Evolutionary conservation across 2,797 vertebrate genomes (phyloP).

Genomic region (Ceryle rudis): DNA sequence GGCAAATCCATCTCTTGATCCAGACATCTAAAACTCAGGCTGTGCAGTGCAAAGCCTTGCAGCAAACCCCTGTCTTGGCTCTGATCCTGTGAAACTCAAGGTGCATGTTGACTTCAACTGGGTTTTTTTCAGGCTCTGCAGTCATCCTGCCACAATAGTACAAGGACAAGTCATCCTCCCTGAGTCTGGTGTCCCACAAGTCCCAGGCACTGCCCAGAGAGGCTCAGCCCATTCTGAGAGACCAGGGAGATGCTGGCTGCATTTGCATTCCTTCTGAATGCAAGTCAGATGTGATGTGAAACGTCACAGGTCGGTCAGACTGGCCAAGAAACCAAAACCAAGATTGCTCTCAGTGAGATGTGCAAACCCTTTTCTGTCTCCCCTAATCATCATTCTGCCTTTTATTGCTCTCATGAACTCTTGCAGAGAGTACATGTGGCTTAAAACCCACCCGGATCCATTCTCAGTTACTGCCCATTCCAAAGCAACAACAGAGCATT

Average conservation of each 20-base stretch:
- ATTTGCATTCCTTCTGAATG: constrained; percentile 1
- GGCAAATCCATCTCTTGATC: background rate
- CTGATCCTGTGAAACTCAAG: background rate
- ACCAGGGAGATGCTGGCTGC: background rate
- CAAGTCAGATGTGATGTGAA: background rate
- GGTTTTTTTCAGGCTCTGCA: background rate
- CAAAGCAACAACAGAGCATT: background rate
- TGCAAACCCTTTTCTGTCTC: background rate
- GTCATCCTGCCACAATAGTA: background rate
- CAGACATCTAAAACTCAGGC: background rate
- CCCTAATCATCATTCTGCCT: background rate
- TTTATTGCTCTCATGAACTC: background rate
- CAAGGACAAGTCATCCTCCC: background rate
- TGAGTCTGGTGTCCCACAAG: background rate
- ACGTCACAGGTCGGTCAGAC: background rate
- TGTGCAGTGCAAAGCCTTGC: background rate
- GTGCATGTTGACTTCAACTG: background rate
- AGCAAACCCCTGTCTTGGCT: background rate
- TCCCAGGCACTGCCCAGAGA: background rate
- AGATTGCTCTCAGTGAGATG: background rate
- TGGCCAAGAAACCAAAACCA: background rate
- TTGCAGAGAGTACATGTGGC: background rate
- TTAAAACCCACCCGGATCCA: background rate
- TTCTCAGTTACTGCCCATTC: background rate
- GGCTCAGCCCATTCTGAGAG: background rate